Percentiles rank a stretch among this genome's conserved stretches.
These are phyloP conservation scores for Papio anubis DNA, from an alignment of 2,113 vertebrate genomes.

Conservation along the genomic window DNA sequence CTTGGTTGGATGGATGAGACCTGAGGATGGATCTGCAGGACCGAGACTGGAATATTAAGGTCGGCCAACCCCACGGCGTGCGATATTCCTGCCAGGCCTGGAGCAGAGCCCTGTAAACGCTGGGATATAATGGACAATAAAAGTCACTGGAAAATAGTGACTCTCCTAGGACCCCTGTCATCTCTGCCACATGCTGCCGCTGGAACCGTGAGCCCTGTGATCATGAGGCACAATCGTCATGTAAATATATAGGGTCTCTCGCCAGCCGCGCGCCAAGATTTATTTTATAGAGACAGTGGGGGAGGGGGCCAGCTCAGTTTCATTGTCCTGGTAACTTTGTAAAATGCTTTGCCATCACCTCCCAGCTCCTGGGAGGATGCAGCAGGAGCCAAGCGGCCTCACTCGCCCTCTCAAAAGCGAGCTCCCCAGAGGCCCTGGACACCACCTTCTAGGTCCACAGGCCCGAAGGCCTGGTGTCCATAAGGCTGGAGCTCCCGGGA, in stretches of 20 bases:
- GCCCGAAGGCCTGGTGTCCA: not conserved
- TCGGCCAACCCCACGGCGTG: constrained; percentile 78
- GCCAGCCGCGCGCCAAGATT: constrained; percentile 72
- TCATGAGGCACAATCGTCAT: constrained; percentile 75
- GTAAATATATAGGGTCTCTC: constrained; percentile 82
- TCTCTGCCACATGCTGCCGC: constrained; percentile 41
- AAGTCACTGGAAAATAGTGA: constrained; percentile 84
- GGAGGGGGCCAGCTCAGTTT: constrained; percentile 31
- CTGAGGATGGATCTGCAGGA: constrained; percentile 75
- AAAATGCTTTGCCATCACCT: constrained; percentile 49
- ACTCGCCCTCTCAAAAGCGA: not conserved
- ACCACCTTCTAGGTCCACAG: not conserved
- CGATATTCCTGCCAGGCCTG: constrained; percentile 81
- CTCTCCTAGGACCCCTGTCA: constrained; percentile 81
- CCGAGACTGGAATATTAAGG: constrained; percentile 76
- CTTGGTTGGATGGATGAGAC: constrained; percentile 76
- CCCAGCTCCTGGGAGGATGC: not conserved
- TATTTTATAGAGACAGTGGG: constrained; percentile 74
- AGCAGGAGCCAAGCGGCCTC: accelerated
- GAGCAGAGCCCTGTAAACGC: constrained; percentile 81
- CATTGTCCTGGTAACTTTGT: constrained; percentile 58
- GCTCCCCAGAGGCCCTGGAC: not conserved
- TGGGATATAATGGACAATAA: constrained; percentile 85
- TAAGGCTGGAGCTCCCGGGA: not conserved
- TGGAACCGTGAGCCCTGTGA: constrained; percentile 67